phyloP scores from a whole-genome alignment of 1,140 invertebrate species.

The Olivierus martensii region DNA sequence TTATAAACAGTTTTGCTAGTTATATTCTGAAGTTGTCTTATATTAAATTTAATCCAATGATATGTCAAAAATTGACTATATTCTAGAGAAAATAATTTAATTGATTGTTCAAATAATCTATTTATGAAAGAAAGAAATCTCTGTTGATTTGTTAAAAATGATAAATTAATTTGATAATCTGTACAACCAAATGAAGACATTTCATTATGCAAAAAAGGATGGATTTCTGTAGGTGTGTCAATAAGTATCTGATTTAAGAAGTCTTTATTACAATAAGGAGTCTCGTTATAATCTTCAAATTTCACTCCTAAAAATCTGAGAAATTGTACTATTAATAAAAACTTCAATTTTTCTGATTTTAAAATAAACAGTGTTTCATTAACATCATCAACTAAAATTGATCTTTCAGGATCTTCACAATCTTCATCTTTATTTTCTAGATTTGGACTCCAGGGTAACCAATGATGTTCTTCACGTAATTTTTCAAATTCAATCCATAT shows the following conservation, averaged over 20 bases:
- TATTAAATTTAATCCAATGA: not conserved
- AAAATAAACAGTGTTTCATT: constrained; percentile 27
- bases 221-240: constrained; percentile 13
- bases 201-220: constrained; percentile 10
- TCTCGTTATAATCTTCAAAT: constrained; percentile 1
- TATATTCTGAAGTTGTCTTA: not conserved
- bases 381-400: constrained; percentile 35
- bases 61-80: not conserved
- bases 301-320: constrained; percentile 29
- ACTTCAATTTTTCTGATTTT: constrained; percentile 21
- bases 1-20: constrained; percentile 20
- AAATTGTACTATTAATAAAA: constrained; percentile 27
- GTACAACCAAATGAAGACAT: constrained; percentile 17
- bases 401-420: constrained; percentile 34
- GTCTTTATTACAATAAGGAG: not conserved
- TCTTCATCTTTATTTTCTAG: constrained; percentile 28
- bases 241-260: constrained; percentile 5
- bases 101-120: not conserved
- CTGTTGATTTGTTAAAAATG: constrained; percentile 19
- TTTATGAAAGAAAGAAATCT: constrained; percentile 19
- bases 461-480: constrained; percentile 28
- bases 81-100: not conserved
- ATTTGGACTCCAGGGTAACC: constrained; percentile 34
- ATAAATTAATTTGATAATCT: constrained; percentile 17
- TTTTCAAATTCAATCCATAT: constrained; percentile 34